phyloP scores from a whole-genome alignment of 2,113 vertebrate species.

The Benitochromis conjunctus region DNA sequence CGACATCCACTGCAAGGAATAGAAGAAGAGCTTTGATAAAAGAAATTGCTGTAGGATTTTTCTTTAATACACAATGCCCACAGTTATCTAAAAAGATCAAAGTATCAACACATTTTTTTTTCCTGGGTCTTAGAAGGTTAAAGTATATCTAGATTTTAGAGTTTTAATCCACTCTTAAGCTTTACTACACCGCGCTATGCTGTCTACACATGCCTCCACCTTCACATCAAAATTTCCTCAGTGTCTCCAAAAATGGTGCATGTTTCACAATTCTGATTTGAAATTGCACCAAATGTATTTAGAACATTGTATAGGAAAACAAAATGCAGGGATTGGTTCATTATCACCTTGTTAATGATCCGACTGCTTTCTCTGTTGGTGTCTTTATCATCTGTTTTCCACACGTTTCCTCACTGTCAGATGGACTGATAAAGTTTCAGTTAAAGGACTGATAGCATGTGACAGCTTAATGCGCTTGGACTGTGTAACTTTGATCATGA shows the following conservation, averaged over 20 bases:
- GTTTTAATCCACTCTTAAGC: slow-evolving; percentile 5
- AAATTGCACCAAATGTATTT: background rate
- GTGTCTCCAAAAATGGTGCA: background rate
- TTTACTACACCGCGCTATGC: background rate
- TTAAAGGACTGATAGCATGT: background rate
- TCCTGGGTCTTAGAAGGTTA: background rate
- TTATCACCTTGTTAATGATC: background rate
- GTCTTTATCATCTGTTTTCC: background rate
- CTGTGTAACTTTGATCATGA: background rate
- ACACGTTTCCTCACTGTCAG: slow-evolving; percentile 10
- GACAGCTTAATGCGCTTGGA: background rate
- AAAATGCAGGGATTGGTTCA: background rate
- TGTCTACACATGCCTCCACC: background rate
- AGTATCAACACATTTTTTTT: background rate
- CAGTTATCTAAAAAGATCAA: background rate
- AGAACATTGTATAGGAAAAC: background rate
- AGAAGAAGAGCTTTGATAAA: background rate
- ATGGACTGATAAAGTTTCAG: background rate
- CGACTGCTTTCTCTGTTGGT: background rate
- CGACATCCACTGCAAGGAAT: background rate
- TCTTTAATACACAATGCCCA: background rate
- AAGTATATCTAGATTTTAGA: background rate
- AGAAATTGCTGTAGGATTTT: background rate
- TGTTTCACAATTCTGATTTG: background rate
- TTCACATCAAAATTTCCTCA: background rate